phyloP scores from a whole-genome alignment of 2,888 invertebrate genomes.

The Rosalia funebris region DNA sequence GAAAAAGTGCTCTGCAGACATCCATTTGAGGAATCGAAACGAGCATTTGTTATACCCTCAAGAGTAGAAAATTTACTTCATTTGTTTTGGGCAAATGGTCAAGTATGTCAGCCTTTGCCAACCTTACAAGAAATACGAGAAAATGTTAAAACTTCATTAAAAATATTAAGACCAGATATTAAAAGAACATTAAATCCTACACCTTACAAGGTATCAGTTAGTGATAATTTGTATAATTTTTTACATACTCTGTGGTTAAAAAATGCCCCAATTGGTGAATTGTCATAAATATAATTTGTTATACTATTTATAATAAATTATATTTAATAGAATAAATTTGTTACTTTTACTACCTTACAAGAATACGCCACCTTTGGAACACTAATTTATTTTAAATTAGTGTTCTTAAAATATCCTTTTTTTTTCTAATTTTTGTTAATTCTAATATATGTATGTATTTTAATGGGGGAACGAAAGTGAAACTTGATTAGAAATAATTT shows the following conservation, averaged over 20 bases:
- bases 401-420: too few relatives aligned
- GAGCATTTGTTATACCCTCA: constrained; percentile 93
- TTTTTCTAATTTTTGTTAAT: too few relatives aligned
- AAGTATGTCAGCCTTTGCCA: constrained; percentile 73
- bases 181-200: constrained; percentile 97
- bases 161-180: constrained; percentile 88
- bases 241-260: constrained; percentile 96
- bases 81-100: constrained; percentile 88
- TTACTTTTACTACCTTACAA: too few relatives aligned
- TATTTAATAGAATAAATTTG: too few relatives aligned
- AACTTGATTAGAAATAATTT: too few relatives aligned
- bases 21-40: constrained; percentile 95
- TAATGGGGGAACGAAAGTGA: too few relatives aligned
- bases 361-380: too few relatives aligned
- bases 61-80: constrained; percentile 85
- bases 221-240: constrained; percentile 91
- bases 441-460: too few relatives aligned
- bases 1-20: constrained; percentile 92
- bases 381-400: too few relatives aligned
- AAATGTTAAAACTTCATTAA: constrained; percentile 82
- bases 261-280: constrained; percentile 96
- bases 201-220: constrained; percentile 97
- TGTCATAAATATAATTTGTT: constrained; percentile 66
- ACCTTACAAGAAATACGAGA: constrained; percentile 80
- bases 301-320: neutral